Evolutionary conservation across 2,797 vertebrate genomes (phyloP).

Genomic region (Coendou prehensilis): DNA sequence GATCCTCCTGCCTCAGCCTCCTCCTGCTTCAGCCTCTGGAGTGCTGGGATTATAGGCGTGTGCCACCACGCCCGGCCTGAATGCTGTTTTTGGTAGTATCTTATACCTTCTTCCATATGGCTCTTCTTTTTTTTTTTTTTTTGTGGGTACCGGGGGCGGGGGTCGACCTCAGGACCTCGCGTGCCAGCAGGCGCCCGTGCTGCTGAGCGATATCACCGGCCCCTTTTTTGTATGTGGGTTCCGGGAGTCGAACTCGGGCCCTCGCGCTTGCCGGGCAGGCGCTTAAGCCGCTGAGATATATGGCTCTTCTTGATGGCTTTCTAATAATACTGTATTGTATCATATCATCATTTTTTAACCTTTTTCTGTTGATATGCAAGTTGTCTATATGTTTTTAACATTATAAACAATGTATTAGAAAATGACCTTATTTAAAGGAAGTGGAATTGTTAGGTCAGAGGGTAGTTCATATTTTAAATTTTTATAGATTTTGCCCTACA

Average conservation of each 20-base stretch:
- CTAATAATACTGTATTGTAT: not conserved
- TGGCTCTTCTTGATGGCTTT: not conserved
- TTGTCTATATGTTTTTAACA: not conserved
- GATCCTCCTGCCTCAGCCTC: not conserved
- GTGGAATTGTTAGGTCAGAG: conserved; percentile 38
- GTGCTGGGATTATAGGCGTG: not conserved
- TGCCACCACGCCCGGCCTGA: not conserved
- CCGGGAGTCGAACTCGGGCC: no score
- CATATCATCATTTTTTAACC: not conserved
- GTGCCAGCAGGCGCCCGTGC: no score
- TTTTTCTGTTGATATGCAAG: not conserved
- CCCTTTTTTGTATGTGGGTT: no score
- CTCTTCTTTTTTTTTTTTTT: not conserved
- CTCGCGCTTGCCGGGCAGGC: no score
- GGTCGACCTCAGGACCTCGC: no score
- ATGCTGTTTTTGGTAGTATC: not conserved
- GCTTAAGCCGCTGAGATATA: not conserved
- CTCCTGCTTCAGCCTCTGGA: not conserved
- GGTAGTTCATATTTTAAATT: conserved; percentile 1
- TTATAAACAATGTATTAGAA: conserved; percentile 41
- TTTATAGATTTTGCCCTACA: conserved; percentile 38
- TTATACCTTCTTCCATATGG: not conserved
- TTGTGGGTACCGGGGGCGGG: no score
- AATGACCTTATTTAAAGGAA: conserved; percentile 1
- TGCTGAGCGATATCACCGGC: no score